Evolutionary conservation across 2,113 vertebrate species (phyloP), one percentile per base, ranked within the genome.

Genomic region (Martes martes): DNA sequence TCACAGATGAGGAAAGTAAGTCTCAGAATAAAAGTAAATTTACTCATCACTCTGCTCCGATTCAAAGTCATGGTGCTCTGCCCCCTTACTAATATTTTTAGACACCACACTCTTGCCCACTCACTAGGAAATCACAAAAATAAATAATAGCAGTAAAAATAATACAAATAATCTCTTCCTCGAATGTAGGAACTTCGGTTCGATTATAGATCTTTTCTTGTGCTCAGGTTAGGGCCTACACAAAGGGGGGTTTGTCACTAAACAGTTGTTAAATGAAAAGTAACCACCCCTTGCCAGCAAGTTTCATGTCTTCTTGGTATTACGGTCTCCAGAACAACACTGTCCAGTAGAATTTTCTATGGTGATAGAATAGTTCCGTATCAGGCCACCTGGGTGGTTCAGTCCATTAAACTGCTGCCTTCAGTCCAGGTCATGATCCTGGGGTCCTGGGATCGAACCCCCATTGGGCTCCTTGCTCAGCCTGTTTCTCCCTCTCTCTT

Each of bases 1-100:
- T 91, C 45, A 84, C 6, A 85, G 93, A 55, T 15, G 26, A 87
- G 7, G 59, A 95, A 86, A 50, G 31, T 13, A 18, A 80, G 52
- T 11, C 39, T 86, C 74, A 15, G 33, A 82, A 23, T n/a, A 52
- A 50, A 52, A 42, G 28, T 47, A 23, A 50, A 45, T 69, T 8
- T 69, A 11, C 71, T 21, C 1, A 6, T 28, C 47, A 3, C 31
- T 26, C 6, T 10, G 39, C 63, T 92, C 67, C 36, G 42, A 42
- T 57, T 47, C 26, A 42, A 50, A 47, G 9, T 45, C 18, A 2
- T 1, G 7, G 7, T 2, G 0, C 52, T 23, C 45, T 42, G 61
- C 61, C 67, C 16, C 52, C 10, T 2, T 3, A 3, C 10, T 28
- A 33, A 39, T 36, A 11, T 55, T 59, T 76, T 14, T 36, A 33